Conservation (phyloP, 1,140 invertebrate species). For the Drosophila lacteicornis region DNA sequence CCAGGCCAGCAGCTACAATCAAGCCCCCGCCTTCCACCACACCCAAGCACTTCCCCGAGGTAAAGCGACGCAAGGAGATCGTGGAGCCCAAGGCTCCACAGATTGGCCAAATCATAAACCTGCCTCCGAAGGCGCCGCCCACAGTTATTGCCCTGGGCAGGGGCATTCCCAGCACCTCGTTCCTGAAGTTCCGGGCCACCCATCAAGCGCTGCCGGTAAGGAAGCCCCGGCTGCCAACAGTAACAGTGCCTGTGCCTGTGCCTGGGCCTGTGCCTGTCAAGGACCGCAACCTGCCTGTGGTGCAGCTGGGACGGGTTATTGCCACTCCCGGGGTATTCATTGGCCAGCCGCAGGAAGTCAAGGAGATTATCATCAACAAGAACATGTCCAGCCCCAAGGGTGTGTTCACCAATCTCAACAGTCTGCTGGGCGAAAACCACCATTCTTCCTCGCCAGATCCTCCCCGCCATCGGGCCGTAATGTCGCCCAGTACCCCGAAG, state of each 20-base stretch:
- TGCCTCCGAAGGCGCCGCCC: constrained; percentile 49
- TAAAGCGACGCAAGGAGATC: constrained; percentile 49
- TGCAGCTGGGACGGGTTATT: constrained; percentile 40
- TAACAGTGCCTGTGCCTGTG: not conserved
- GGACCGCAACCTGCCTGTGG: constrained; percentile 50
- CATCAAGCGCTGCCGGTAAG: constrained; percentile 39
- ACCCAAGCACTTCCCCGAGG: constrained; percentile 25
- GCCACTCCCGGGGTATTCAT: constrained; percentile 24
- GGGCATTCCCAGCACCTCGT: constrained; percentile 57
- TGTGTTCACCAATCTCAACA: constrained; percentile 78
- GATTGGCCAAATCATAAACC: constrained; percentile 63
- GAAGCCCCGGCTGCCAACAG: constrained; percentile 14
- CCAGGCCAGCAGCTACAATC: not conserved
- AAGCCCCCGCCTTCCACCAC: not conserved
- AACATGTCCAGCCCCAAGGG: constrained; percentile 75
- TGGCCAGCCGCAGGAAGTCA: constrained; percentile 62
- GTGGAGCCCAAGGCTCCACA: constrained; percentile 22
- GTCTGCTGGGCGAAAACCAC: constrained; percentile 54
- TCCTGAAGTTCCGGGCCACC: constrained; percentile 49
- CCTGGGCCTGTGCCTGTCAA: constrained; percentile 1
- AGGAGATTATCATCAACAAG: constrained; percentile 81
- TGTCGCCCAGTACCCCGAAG: constrained; percentile 53
- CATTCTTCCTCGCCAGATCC: constrained; percentile 26
- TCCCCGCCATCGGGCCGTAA: constrained; percentile 16
- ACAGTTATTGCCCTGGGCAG: constrained; percentile 63